Base-by-base conservation (phyloP, 2,888 invertebrate genomes). In the Tetramorium bicarinatum region DNA sequence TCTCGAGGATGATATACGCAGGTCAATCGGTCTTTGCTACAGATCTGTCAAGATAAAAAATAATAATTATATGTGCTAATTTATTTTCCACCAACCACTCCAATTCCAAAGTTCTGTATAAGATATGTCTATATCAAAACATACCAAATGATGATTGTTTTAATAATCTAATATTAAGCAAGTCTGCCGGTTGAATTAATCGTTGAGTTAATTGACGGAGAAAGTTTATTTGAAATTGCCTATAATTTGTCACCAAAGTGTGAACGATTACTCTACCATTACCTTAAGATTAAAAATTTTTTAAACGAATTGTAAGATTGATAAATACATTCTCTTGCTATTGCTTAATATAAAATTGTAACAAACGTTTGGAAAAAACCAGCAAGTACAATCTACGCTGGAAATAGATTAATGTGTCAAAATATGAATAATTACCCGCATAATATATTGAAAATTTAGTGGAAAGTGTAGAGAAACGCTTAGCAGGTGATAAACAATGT, bases 371-470 rank as follows among this genome's bases (percentile, higher is more conserved):
- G 3, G 0, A 38, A 38, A 62, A 62, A 38, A 34, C 29, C 4
- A 34, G 29, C 29, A 64, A 44, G 38, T 41, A 13, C 13, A 15
- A 15, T 64, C 15, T 64, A 41, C 3, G 15, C 11, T 8, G 13
- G 2, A 21, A 25, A 3, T 44, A 38, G 4, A 2, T 66, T 4
- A 34, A 21, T 11, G 21, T 21, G 6, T 25, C 3, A 15, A 18
- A 59, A 59, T n/a, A 41, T 41, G 38, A 64, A 41, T 64, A 41
- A 64, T 64, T 25, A 25, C 25, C 44, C 66, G 41, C 25, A 66
- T 64, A 8, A 15, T 18, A 8, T 15, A 9, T 1, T 44, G 25
- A 66, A 44, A 44, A 44, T 66, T 25, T 44, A 25, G n/a, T 44
- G 0, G 25, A 66, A 66, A 66, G 44, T 18, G 13, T 41, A 7